Evolutionary conservation across 2,113 vertebrate genomes (phyloP).

Genomic region (Labeo rohita): DNA sequence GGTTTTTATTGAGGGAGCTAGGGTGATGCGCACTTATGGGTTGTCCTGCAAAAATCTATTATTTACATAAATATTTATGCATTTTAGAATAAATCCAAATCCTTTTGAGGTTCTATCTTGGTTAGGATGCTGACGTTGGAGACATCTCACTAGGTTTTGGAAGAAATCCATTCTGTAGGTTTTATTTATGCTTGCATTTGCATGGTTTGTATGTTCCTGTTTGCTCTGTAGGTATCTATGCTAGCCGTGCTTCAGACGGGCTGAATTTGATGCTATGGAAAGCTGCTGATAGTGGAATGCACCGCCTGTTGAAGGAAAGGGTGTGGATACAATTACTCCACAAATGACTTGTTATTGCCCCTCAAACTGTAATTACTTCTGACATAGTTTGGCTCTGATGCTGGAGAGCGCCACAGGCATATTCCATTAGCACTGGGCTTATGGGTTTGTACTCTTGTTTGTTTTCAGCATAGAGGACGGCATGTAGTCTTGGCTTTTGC

Average conservation of each 20-base stretch:
- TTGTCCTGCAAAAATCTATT: no score
- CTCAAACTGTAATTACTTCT: constrained; percentile 59
- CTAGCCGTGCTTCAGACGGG: not conserved
- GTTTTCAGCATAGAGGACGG: not conserved
- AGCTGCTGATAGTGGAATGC: constrained; percentile 43
- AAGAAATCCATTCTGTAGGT: not conserved
- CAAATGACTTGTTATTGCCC: constrained; percentile 56
- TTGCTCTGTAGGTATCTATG: not conserved
- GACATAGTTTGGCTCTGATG: constrained; percentile 41
- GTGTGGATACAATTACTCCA: constrained; percentile 63
- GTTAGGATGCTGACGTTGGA: not conserved
- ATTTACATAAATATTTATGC: not conserved
- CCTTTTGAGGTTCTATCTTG: not conserved
- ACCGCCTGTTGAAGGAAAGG: constrained; percentile 39
- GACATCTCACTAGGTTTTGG: not conserved
- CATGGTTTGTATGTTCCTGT: not conserved
- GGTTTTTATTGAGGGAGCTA: no score
- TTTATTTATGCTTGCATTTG: not conserved
- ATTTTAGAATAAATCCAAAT: not conserved
- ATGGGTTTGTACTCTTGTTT: not conserved
- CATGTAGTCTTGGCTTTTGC: not conserved
- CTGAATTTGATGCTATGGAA: not conserved
- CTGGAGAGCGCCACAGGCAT: constrained; percentile 14
- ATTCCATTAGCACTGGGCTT: not conserved
- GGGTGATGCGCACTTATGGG: no score